A percentile compares a stretch with the other conserved stretches of the same genome.
Evolutionary conservation across 2,888 invertebrate species (phyloP).

Genomic region (Aspidapion aeneum): DNA sequence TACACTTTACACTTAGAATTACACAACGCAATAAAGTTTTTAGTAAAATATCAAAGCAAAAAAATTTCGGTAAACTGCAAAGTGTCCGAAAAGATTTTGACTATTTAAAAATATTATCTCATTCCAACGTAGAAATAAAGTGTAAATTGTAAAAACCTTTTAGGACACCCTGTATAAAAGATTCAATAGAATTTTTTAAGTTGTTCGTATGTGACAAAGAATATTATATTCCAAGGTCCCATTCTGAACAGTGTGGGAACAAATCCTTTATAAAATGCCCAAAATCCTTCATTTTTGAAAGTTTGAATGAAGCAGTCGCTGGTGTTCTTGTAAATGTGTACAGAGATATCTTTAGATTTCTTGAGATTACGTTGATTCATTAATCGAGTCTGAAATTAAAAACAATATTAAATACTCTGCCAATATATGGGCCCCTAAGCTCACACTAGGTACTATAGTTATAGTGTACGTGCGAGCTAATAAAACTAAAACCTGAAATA

Average conservation of each 20-base stretch:
- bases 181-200: conserved; percentile 67
- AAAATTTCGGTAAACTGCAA: conserved; percentile 8
- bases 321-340: conserved; percentile 74
- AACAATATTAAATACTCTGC: too few relatives aligned
- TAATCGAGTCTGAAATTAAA: conserved; percentile 69
- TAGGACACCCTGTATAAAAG: too few relatives aligned
- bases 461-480: too few relatives aligned
- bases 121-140: too few relatives aligned
- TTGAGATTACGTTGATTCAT: conserved; percentile 83
- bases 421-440: too few relatives aligned
- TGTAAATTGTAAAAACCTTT: too few relatives aligned
- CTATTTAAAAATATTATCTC: too few relatives aligned
- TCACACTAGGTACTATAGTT: too few relatives aligned
- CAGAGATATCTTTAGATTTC: conserved; percentile 48
- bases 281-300: conserved; percentile 79
- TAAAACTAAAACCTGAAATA: too few relatives aligned
- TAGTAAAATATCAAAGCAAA: background rate
- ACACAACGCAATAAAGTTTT: conserved; percentile 1
- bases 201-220: conserved; percentile 92
- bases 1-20: background rate
- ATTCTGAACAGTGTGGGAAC: conserved; percentile 93
- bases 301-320: conserved; percentile 69
- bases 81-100: conserved; percentile 8
- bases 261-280: conserved; percentile 92
- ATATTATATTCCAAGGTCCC: conserved; percentile 97